These are phyloP conservation scores for Caenorhabditis sp. DNA, from an alignment of 2,888 invertebrate genomes.

Conservation along the genomic window DNA sequence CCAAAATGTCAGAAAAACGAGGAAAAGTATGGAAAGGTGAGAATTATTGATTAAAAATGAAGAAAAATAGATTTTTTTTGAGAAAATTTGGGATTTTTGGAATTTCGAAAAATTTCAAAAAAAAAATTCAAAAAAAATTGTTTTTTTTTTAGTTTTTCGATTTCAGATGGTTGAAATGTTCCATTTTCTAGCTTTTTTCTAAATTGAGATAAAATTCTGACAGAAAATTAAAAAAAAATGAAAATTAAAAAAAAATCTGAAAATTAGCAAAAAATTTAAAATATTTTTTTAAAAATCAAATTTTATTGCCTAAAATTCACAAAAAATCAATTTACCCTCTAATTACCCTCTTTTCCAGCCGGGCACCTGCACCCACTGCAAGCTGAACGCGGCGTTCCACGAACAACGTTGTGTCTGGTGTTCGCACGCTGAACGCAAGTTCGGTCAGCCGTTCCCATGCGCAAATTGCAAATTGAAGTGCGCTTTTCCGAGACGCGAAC, in stretches of 20 bases:
- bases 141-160: too few relatives aligned
- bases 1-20: conserved; percentile 78
- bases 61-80: conserved; percentile 13
- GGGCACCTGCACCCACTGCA: conserved; percentile 75
- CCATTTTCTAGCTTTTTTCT: too few relatives aligned
- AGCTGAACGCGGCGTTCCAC: conserved; percentile 78
- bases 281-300: background rate
- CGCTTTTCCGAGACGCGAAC: conserved; percentile 70
- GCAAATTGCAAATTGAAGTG: conserved; percentile 73
- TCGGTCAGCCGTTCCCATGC: conserved; percentile 75
- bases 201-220: too few relatives aligned
- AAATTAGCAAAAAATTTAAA: background rate
- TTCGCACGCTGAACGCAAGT: conserved; percentile 74
- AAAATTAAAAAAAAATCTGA: too few relatives aligned
- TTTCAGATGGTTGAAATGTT: too few relatives aligned
- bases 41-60: too few relatives aligned
- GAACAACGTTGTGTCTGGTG: conserved; percentile 79
- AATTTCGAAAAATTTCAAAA: background rate
- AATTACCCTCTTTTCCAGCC: conserved; percentile 65
- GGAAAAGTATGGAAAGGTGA: conserved; percentile 76
- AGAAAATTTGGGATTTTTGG: background rate
- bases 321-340: too few relatives aligned
- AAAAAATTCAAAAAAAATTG: background rate
- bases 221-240: background rate
- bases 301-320: too few relatives aligned